Conservation (phyloP, 2,797 vertebrate genomes). For the Gambelia wislizenii region DNA sequence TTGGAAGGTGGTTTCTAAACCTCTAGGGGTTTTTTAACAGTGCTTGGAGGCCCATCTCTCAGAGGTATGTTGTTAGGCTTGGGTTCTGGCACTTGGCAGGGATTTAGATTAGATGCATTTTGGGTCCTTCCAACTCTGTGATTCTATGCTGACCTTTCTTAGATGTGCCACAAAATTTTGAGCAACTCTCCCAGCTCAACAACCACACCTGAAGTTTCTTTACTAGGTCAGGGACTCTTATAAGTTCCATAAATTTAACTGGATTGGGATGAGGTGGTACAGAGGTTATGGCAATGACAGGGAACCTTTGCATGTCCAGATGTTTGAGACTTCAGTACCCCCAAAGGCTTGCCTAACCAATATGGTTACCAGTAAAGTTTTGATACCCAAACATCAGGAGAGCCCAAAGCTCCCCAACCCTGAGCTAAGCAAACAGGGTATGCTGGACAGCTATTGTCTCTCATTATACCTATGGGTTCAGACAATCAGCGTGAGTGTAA, state of each 20-base stretch:
- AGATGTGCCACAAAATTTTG: background rate
- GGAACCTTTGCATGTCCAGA: background rate
- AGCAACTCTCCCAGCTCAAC: background rate
- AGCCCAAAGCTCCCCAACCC: background rate
- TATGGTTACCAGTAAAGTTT: background rate
- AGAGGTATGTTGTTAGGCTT: no score
- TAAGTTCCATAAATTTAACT: background rate
- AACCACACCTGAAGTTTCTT: background rate
- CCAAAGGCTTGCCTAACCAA: background rate
- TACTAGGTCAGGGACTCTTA: background rate
- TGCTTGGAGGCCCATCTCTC: no score
- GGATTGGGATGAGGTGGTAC: rapidly evolving
- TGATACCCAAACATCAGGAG: no score
- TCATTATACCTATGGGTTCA: background rate
- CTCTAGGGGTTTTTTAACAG: no score
- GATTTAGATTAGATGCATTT: no score
- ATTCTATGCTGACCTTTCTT: background rate
- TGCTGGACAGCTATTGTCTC: background rate
- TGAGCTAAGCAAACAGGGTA: background rate
- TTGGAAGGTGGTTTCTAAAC: no score
- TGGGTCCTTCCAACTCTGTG: no score
- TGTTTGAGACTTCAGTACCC: background rate
- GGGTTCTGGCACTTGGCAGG: no score
- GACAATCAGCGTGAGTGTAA: background rate
- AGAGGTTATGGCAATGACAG: background rate